phyloP scores from a whole-genome alignment of 2,888 invertebrate species.

The Geotrupes spiniger region DNA sequence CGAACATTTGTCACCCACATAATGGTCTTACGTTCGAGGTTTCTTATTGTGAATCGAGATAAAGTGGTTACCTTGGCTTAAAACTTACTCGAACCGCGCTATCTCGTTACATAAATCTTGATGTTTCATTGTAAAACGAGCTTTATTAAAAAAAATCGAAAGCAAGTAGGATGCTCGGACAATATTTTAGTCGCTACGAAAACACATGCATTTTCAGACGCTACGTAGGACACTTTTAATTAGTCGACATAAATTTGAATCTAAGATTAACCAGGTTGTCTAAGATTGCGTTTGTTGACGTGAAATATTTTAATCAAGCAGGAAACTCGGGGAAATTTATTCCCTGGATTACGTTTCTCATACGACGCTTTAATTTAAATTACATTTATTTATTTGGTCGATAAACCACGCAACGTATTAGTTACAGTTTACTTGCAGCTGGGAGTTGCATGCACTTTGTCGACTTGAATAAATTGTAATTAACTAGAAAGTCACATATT shows the following conservation, averaged over 20 bases:
- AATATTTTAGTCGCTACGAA: not conserved
- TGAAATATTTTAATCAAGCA: no score
- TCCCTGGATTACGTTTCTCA: no score
- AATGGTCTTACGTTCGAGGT: conserved; percentile 24
- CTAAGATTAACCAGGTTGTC: not conserved
- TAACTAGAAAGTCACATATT: no score
- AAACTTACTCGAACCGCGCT: conserved; percentile 12
- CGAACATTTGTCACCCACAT: conserved; percentile 32
- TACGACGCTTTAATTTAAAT: no score
- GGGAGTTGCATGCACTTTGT: no score
- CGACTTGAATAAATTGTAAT: no score
- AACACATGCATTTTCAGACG: not conserved
- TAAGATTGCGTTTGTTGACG: no score
- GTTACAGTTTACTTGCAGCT: no score
- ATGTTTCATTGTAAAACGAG: conserved; percentile 10
- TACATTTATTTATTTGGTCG: no score
- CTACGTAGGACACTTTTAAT: conserved; percentile 12
- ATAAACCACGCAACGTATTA: no score
- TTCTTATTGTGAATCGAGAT: conserved; percentile 20
- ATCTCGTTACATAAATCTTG: conserved; percentile 16
- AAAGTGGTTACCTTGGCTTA: conserved; percentile 19
- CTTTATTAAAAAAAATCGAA: conserved; percentile 18
- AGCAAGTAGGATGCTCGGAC: not conserved
- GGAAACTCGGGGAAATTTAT: no score
- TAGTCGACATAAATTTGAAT: conserved; percentile 15